Base-by-base conservation (phyloP, 2,113 vertebrate genomes). In the Gymnogyps californianus region DNA sequence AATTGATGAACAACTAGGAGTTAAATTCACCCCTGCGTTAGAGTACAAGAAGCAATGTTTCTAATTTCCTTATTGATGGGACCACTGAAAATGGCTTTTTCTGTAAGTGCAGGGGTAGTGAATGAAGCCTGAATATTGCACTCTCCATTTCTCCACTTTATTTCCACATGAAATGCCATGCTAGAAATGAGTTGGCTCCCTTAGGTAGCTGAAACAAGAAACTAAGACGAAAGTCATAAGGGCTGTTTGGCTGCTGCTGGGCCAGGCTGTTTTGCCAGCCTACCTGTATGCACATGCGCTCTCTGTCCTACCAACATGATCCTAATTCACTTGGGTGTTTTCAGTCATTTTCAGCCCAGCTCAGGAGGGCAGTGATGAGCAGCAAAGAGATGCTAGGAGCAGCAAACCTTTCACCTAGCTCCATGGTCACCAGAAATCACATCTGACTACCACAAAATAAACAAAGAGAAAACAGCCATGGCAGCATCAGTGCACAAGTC, bases 271-370 rank as follows among this genome's bases (percentile, higher is more conserved):
- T 85, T 32, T 61, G 11, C 8, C 72, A 69, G 36, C 59, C 59
- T 38, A 32, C 5, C 32, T 38, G 36, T 6, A 59, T 0, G 6
- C 10, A 52, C 10, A 2, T 1, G 11, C 34, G 10, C 26, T 55
- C 52, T 18, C 28, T 55, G 29, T 10, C 49, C 36, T 22, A 59
- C 34, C 57, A 47, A 21, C 21, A 3, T 1, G 15, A 38, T 52
- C 51, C 69, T 40, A 64, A 46, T 20, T 28, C 64, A 25, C 31
- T 47, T 15, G 31, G 44, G 16, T 58, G 29, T 29, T 47, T 82
- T 34, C 38, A 40, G 71, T 13, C 62, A 69, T 77, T 52, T 77
- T 62, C 55, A 62, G 21, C 34, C 34, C 40, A 59, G 21, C 46
- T 82, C 42, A 42, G 87, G 64, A 87, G 31, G 44, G 17, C 57